A percentile compares a stretch with the other conserved stretches of the same genome.
phyloP scores from a whole-genome alignment of 2,888 invertebrate species.

The Apomyelois bistriatella region DNA sequence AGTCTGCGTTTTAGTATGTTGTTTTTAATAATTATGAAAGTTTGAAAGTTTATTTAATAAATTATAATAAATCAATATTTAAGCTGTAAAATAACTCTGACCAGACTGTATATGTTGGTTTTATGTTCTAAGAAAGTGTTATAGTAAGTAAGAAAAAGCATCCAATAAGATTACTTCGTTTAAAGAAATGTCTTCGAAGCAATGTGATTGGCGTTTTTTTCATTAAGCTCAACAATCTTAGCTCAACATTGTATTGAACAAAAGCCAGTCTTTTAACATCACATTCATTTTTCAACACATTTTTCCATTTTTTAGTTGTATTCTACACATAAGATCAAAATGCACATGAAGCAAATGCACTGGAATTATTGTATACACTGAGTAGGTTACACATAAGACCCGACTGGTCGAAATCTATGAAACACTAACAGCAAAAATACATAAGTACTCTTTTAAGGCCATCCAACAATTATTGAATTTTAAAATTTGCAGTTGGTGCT shows the following conservation, averaged over 20 bases:
- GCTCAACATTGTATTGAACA: not conserved
- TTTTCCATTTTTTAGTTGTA: not conserved
- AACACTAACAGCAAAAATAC: constrained; percentile 9
- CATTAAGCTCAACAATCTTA: not conserved
- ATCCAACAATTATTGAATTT: not conserved
- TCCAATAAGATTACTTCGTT: not conserved
- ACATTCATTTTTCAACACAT: not conserved
- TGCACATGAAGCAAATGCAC: not conserved
- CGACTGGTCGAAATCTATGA: not conserved
- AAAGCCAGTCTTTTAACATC: not conserved
- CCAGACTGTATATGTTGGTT: too few relatives aligned
- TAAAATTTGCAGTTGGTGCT: not conserved
- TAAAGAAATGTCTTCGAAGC: not conserved
- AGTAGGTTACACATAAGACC: not conserved
- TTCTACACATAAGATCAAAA: not conserved
- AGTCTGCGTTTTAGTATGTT: too few relatives aligned
- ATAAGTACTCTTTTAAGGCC: constrained; percentile 1
- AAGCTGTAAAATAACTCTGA: too few relatives aligned
- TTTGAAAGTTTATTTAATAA: too few relatives aligned
- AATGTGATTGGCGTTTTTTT: not conserved
- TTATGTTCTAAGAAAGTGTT: not conserved
- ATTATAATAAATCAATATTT: too few relatives aligned
- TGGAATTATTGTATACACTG: not conserved
- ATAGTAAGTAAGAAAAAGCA: not conserved
- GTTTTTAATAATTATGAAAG: too few relatives aligned